Base-by-base conservation (phyloP, 2,888 invertebrate genomes). In the Pelosia muscerda region DNA sequence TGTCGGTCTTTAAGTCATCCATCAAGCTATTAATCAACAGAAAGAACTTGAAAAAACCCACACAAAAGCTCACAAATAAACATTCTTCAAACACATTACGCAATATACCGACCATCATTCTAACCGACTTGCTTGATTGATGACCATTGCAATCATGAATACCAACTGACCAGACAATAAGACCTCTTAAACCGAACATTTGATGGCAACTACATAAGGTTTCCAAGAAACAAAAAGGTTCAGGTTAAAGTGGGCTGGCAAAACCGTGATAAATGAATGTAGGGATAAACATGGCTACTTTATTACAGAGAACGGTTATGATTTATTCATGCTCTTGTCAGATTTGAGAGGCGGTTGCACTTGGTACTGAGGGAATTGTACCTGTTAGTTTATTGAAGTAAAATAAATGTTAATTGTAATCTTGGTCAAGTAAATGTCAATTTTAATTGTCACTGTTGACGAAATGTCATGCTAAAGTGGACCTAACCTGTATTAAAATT, bases 261-360 rank as follows among this genome's bases (percentile, higher is more conserved):
- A 86, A 88, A 88, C 88, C 83, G 86, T 94, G 93, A 94, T 94
- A 91, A 93, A 94, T 92, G 93, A 90, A 86, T 85, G 86, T 84
- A 81, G 86, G 90, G 90, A 93, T 92, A 93, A 92, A 92, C 92
- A 92, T 88, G 87, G 92, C 93, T 92, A 93, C 94, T 94, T 94
- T 94, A 94, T 94, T 93, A 93, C 90, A 90, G 87, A 84, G 87
- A 87, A 89, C 86, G 86, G 88, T 88, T 90, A 92, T 94, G 94
- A 94, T 94, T 94, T 94, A 94, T 94, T 93, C 91, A 93, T 91
- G 86, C 86, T 86, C 87, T 87, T 92, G 92, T 91, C 91, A 88
- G 91, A 88, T 91, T 90, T 90, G 89, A 90, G 84, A 88, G 88
- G 88, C 82, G 79, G 86, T 89, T 91, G 87, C 90, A 87, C 86